These are phyloP conservation scores for Contarinia nasturtii DNA, from an alignment of 1,140 invertebrate genomes.

Conservation along the genomic window DNA sequence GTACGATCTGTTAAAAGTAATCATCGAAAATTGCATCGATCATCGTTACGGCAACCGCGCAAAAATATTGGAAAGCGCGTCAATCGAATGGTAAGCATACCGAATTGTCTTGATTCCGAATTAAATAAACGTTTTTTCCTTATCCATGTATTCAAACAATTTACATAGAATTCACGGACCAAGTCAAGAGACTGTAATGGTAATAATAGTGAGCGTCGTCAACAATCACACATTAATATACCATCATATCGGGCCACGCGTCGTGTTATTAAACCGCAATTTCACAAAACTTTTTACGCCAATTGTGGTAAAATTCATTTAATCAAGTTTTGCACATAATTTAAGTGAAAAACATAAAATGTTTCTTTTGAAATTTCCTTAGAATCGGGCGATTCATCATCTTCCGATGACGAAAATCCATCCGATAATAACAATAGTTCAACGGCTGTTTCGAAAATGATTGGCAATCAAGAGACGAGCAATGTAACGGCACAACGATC, in stretches of 20 bases:
- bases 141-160: too few species aligned
- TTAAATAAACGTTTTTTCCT: not conserved
- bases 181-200: not conserved
- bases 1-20: not conserved
- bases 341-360: not conserved
- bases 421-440: not conserved
- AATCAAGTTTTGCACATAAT: too few species aligned
- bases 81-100: not conserved
- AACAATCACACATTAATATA: not conserved
- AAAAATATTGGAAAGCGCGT: constrained; percentile 1
- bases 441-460: not conserved
- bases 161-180: not conserved
- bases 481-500: not conserved
- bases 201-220: not conserved
- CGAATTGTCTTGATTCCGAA: not conserved
- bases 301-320: not conserved
- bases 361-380: not conserved
- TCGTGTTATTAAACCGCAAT: not conserved
- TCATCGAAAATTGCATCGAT: not conserved
- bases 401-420: constrained; percentile 2
- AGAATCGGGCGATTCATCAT: constrained; percentile 1
- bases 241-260: constrained; percentile 1
- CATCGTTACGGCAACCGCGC: not conserved
- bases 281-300: not conserved
- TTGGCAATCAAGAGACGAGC: not conserved